phyloP scores from a whole-genome alignment of 2,888 invertebrate genomes.

The Alloplasta piceator region DNA sequence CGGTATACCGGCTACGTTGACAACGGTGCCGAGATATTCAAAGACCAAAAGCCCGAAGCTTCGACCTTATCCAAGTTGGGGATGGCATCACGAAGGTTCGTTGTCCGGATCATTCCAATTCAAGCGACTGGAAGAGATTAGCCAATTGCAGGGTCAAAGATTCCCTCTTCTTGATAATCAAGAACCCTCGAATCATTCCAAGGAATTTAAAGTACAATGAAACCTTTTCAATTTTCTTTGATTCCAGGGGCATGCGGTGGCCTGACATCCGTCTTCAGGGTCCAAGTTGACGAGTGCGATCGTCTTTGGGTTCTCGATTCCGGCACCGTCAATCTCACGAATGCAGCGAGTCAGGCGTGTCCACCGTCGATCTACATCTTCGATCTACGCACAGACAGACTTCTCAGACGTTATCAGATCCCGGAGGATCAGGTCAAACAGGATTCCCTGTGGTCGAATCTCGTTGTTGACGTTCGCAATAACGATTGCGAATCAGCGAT shows the following conservation, averaged over 20 bases:
- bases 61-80: constrained; percentile 91
- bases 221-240: constrained; percentile 15
- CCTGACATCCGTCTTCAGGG: constrained; percentile 90
- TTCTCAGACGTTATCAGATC: constrained; percentile 87
- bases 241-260: constrained; percentile 86
- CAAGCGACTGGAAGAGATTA: too few relatives aligned
- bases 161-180: not conserved
- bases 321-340: constrained; percentile 88
- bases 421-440: constrained; percentile 88
- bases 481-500: constrained; percentile 87
- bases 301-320: constrained; percentile 93
- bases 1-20: constrained; percentile 90
- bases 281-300: constrained; percentile 90
- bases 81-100: constrained; percentile 86
- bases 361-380: constrained; percentile 90
- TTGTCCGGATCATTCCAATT: constrained; percentile 16
- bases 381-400: constrained; percentile 87
- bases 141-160: too few relatives aligned
- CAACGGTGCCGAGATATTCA: constrained; percentile 87
- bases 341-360: constrained; percentile 88
- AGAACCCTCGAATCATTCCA: not conserved
- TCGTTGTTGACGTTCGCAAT: constrained; percentile 87
- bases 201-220: not conserved
- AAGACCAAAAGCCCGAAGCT: constrained; percentile 86
- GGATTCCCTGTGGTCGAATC: constrained; percentile 88